phyloP scores from a whole-genome alignment of 2,113 vertebrate genomes.

The Ciconia boyciana region DNA sequence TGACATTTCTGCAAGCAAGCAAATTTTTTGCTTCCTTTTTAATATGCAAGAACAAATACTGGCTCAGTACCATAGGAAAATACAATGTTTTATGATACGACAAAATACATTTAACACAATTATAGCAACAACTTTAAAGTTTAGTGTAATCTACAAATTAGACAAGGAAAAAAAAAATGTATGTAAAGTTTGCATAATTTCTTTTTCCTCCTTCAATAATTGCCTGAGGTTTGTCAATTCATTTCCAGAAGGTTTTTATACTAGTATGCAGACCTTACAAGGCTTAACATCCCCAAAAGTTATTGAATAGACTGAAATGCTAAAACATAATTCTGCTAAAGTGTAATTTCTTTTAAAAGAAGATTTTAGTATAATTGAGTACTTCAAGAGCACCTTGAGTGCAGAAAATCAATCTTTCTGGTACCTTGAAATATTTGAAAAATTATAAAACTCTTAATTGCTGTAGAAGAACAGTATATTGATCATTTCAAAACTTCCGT shows the following conservation, averaged over 20 bases:
- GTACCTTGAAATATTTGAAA: background rate
- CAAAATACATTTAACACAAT: background rate
- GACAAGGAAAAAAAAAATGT: background rate
- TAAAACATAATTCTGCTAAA: background rate
- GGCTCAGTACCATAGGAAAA: background rate
- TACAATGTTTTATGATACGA: background rate
- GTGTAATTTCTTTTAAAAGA: background rate
- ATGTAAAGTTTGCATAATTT: background rate
- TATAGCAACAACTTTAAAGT: background rate
- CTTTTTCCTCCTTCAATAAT: background rate
- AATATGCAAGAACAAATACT: background rate
- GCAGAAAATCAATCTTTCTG: background rate
- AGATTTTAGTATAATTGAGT: background rate
- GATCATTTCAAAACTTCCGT: background rate
- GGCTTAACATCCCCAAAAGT: background rate
- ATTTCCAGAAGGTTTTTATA: background rate
- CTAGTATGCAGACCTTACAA: background rate
- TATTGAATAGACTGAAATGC: background rate
- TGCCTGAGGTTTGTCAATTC: background rate
- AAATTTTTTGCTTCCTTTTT: background rate
- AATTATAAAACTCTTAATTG: background rate
- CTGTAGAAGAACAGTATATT: background rate
- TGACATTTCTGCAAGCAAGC: background rate
- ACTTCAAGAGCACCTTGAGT: background rate
- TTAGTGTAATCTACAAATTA: background rate